Evolutionary conservation across 1,140 invertebrate genomes (phyloP).

Genomic region (Magallana angulata): DNA sequence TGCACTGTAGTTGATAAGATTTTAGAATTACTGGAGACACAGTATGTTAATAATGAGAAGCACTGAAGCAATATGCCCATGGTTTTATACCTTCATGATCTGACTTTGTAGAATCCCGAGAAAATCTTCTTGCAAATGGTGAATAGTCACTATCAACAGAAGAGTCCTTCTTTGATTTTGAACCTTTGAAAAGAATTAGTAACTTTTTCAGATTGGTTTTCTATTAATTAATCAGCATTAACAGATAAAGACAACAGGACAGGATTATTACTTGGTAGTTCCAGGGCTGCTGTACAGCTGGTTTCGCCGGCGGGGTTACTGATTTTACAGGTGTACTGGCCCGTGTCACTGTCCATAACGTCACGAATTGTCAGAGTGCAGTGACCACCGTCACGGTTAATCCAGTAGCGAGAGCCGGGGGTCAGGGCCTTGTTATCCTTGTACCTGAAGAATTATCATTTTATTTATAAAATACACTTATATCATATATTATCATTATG

Average conservation of each 20-base stretch:
- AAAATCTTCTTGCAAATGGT: conserved; percentile 33
- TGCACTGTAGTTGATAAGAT: background rate
- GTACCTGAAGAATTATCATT: conserved; percentile 58
- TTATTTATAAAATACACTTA: background rate
- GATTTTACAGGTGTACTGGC: conserved; percentile 83
- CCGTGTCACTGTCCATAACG: conserved; percentile 81
- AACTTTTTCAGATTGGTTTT: no score
- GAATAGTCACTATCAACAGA: conserved; percentile 19
- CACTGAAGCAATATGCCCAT: no score
- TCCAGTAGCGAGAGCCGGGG: conserved; percentile 63
- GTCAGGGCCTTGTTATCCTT: conserved; percentile 67
- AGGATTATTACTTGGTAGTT: conserved; percentile 1
- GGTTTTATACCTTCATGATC: conserved; percentile 1
- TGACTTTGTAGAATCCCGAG: conserved; percentile 27
- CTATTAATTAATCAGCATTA: no score
- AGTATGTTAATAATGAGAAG: no score
- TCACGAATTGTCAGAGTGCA: conserved; percentile 86
- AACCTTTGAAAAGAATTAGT: background rate
- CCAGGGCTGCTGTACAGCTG: conserved; percentile 51
- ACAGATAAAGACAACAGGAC: background rate
- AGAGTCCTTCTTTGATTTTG: conserved; percentile 18
- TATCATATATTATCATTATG: background rate
- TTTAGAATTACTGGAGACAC: no score
- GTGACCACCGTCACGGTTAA: conserved; percentile 65
- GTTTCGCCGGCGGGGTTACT: conserved; percentile 75